Evolutionary conservation across 2,797 vertebrate genomes (phyloP).

Genomic region (Emys orbicularis): DNA sequence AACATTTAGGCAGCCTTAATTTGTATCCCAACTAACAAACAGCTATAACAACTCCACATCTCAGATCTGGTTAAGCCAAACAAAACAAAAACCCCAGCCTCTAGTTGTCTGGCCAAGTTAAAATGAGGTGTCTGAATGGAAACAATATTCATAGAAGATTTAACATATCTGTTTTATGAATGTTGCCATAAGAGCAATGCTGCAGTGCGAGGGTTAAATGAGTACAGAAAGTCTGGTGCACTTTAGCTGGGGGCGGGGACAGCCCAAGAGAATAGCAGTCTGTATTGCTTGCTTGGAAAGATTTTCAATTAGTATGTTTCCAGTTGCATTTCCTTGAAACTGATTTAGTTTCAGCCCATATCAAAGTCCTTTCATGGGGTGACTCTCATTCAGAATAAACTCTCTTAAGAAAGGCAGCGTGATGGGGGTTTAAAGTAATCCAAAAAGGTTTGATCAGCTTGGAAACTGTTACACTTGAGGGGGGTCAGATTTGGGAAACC

Average conservation of each 20-base stretch:
- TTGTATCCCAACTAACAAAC: neutral
- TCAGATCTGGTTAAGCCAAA: neutral
- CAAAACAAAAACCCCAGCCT: neutral
- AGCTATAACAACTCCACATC: neutral
- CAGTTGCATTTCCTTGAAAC: slow-evolving; percentile 70
- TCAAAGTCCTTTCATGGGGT: slow-evolving; percentile 52
- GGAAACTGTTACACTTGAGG: slow-evolving; percentile 48
- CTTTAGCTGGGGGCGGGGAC: slow-evolving; percentile 33
- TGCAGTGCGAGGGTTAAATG: slow-evolving; percentile 57
- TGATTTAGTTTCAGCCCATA: slow-evolving; percentile 68
- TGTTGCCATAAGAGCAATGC: neutral
- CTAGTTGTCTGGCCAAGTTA: neutral
- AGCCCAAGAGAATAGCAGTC: slow-evolving; percentile 16
- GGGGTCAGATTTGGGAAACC: neutral
- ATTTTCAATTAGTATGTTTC: slow-evolving; percentile 54
- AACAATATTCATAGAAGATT: neutral
- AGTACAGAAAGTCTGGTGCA: neutral
- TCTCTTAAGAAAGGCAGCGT: neutral
- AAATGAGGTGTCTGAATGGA: neutral
- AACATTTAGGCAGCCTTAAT: neutral
- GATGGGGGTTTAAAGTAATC: slow-evolving; percentile 62
- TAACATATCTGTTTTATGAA: neutral
- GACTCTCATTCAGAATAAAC: slow-evolving; percentile 63
- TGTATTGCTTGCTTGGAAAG: slow-evolving; percentile 53
- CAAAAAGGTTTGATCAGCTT: slow-evolving; percentile 52